These are phyloP conservation scores for Luehdorfia chinensis DNA, from an alignment of 1,140 invertebrate species.

Conservation along the genomic window DNA sequence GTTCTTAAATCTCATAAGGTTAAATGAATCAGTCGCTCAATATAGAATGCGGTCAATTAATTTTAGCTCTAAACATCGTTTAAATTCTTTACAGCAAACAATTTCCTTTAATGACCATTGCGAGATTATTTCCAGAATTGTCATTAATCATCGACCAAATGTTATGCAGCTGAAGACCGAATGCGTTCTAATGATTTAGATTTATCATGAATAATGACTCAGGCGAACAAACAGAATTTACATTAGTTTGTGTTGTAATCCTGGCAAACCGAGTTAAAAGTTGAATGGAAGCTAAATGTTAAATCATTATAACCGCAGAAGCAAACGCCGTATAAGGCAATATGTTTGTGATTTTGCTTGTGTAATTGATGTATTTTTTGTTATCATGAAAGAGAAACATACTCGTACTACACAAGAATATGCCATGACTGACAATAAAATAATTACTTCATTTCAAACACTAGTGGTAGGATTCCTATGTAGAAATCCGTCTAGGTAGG, in stretches of 20 bases:
- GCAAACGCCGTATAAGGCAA: not conserved
- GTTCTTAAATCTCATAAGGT: too few relatives aligned
- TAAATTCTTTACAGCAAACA: slow-evolving; percentile 15
- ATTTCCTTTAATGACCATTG: slow-evolving; percentile 11
- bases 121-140: slow-evolving; percentile 14
- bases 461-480: too few relatives aligned
- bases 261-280: slow-evolving; percentile 25
- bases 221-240: slow-evolving; percentile 16
- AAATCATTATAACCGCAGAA: not conserved
- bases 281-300: not conserved
- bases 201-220: slow-evolving; percentile 41
- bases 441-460: too few relatives aligned
- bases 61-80: slow-evolving; percentile 12
- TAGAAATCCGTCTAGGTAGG: too few relatives aligned
- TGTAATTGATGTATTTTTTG: not conserved
- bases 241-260: slow-evolving; percentile 29
- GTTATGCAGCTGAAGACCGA: slow-evolving; percentile 17
- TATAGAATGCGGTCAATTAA: too few relatives aligned
- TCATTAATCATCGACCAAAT: slow-evolving; percentile 20
- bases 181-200: slow-evolving; percentile 20
- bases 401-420: not conserved
- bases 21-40: too few relatives aligned
- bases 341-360: not conserved
- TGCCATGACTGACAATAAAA: too few relatives aligned
- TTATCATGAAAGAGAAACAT: too few relatives aligned